Evolutionary conservation across 2,888 invertebrate species (phyloP), one percentile per base, ranked within the genome.

Genomic region (Melanostoma scalare): DNA sequence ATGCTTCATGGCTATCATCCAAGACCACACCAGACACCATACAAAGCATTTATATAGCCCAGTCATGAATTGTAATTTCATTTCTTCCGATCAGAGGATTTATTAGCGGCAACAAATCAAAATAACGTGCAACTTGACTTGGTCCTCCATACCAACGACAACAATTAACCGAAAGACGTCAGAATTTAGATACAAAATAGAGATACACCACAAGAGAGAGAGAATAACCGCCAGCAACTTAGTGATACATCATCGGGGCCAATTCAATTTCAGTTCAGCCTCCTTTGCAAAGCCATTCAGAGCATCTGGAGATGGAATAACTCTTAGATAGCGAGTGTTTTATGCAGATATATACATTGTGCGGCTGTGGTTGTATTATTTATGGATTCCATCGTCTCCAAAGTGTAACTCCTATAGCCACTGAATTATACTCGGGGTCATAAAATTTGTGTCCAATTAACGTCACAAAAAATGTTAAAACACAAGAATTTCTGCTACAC

Each of bases 361-460:
- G 65, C 52, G 50, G 65, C 20, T 36, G 31, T 53, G 73, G 52
- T 75, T 36, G 74, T 74, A 79, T 84, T 84, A 84, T 79, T 84
- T 84, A 84, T 84, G 84, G 74, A 81, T 71, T 53, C 65, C 44
- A 55, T 60, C 78, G 68, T 50, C 44, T 60, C 36, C 31, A 48
- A 33, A 38, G 20, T 36, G 31, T 44, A 35, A 50, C 40, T 53
- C 38, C 52, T 48, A 31, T 6, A 8, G 56, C 69, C 78, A 71
- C 78, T 78, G 78, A 84, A 78, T 84, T 84, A 78, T 74, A 63
- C 78, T 74, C 65, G 78, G 75, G 79, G 84, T 84, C 84, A 61
- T 84, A 84, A 84, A 79, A 84, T 84, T 74, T 84, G 74, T 79
- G 79, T 84, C 79, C 84, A 84, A 84, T 84, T 84, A 84, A 84